Evolutionary conservation across 1,140 invertebrate species (phyloP).

Genomic region (Samia ricini): DNA sequence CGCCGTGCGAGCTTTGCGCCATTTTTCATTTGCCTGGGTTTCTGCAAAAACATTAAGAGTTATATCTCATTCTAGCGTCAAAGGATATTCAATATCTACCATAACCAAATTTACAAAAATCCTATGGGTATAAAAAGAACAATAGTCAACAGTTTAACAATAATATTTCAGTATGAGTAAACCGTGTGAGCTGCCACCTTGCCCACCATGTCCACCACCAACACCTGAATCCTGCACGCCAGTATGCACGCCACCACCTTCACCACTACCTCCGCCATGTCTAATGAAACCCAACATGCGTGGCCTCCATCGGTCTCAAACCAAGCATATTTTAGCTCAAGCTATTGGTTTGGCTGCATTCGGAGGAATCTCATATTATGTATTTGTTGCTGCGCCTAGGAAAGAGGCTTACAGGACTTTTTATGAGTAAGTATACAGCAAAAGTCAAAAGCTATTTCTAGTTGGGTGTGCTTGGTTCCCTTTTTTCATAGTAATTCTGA

Average conservation of each 20-base stretch:
- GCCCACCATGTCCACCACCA: constrained; percentile 34
- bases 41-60: constrained; percentile 15
- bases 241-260: constrained; percentile 42
- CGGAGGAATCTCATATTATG: constrained; percentile 32
- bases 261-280: constrained; percentile 37
- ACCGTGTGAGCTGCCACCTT: constrained; percentile 17
- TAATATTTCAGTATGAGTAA: constrained; percentile 1
- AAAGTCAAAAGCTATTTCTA: background rate
- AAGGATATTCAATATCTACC: too few species aligned
- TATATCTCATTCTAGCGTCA: too few species aligned
- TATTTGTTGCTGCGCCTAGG: constrained; percentile 33
- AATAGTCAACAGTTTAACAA: too few species aligned
- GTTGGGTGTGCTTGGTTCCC: too few species aligned
- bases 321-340: constrained; percentile 30
- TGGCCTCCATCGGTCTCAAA: constrained; percentile 52
- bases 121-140: too few species aligned
- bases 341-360: constrained; percentile 26
- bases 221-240: constrained; percentile 39
- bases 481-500: too few species aligned
- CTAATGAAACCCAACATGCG: constrained; percentile 52
- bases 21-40: constrained; percentile 49
- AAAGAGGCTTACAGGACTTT: constrained; percentile 44
- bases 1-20: constrained; percentile 68
- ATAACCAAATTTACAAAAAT: too few species aligned
- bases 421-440: constrained; percentile 49